Base-by-base conservation (phyloP, 1,140 invertebrate species). In the Ceratosolen solmsi region DNA sequence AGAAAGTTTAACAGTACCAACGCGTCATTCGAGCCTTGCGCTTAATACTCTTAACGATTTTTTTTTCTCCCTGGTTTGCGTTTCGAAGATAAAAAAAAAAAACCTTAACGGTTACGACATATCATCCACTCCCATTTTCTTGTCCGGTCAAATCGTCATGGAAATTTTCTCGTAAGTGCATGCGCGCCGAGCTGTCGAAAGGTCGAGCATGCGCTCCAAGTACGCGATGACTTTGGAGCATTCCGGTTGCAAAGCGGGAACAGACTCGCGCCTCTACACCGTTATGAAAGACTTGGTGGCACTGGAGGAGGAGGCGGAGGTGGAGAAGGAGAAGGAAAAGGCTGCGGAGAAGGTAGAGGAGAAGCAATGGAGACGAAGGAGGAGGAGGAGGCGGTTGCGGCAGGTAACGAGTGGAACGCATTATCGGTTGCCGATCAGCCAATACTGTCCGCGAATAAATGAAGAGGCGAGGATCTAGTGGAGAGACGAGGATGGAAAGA, bases 361-460 rank as follows among this genome's bases (percentile, higher is more conserved):
- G 8, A 22, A 58, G 54, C 41, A 8, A 8, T 5, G 41, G 13
- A 58, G 27, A 74, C 11, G 46, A 36, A 72, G 71, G 72, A 78
- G 56, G 60, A 74, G 27, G 49, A 30, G 25, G 30, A 46, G n/a
- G 41, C 1, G 60, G 63, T 36, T n/a, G 81, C 73, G 73, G 17
- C 27, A n/a, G 41, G 76, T 85, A 85, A 85, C 81, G 82, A 85
- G 79, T 81, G 79, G 83, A 81, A 80, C 82, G 82, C 75, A 77
- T 84, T 84, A 85, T 85, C 83, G 76, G 38, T 46, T 68, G 68
- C 56, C 79, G 76, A 85, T 84, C 82, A 71, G 46, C 83, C 75
- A 82, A 84, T 85, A 85, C 79, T 58, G 70, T 22, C 72, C 63
- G 71, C 46, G 82, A 84, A 85, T 85, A 83, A 84, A 82, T 77